These are phyloP conservation scores for Thera obeliscata DNA, from an alignment of 2,888 invertebrate species.

Conservation along the genomic window DNA sequence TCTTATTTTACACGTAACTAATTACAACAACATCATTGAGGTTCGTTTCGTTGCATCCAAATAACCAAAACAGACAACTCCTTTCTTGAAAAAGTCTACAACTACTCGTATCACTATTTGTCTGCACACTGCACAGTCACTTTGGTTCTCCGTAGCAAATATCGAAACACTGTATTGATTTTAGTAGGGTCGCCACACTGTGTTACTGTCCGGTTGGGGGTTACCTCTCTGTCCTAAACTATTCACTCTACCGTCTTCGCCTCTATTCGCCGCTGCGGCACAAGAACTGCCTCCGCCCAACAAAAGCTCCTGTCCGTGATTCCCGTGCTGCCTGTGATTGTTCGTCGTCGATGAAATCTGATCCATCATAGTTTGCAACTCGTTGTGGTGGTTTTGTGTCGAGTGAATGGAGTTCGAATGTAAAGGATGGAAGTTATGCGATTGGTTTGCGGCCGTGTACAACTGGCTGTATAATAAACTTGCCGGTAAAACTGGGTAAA, in stretches of 20 bases:
- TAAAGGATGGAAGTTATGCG: slow-evolving; percentile 88
- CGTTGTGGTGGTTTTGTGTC: slow-evolving; percentile 87
- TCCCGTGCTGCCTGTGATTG: slow-evolving; percentile 78
- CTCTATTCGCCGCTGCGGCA: slow-evolving; percentile 83
- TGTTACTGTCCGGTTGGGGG: slow-evolving; percentile 86
- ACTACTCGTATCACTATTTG: slow-evolving; percentile 30
- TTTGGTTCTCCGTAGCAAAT: slow-evolving; percentile 30
- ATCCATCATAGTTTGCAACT: slow-evolving; percentile 90
- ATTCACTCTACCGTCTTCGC: slow-evolving; percentile 84
- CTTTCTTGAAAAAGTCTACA: slow-evolving; percentile 43
- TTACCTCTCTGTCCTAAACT: slow-evolving; percentile 84
- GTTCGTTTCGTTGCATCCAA: slow-evolving; percentile 69
- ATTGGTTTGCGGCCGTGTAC: slow-evolving; percentile 91
- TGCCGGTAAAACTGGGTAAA: slow-evolving; percentile 91
- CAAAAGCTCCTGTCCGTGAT: slow-evolving; percentile 77
- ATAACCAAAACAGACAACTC: slow-evolving; percentile 47
- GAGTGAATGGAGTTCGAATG: slow-evolving; percentile 87
- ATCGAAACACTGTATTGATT: slow-evolving; percentile 54
- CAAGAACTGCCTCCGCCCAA: slow-evolving; percentile 84
- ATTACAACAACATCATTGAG: slow-evolving; percentile 52
- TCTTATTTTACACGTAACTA: slow-evolving; percentile 54
- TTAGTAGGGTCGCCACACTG: slow-evolving; percentile 92
- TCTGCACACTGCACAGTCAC: slow-evolving; percentile 12
- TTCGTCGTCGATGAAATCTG: slow-evolving; percentile 88
- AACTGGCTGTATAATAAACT: slow-evolving; percentile 93